Evolutionary conservation across 2,797 vertebrate species (phyloP).

Genomic region (Scolopax rusticola): DNA sequence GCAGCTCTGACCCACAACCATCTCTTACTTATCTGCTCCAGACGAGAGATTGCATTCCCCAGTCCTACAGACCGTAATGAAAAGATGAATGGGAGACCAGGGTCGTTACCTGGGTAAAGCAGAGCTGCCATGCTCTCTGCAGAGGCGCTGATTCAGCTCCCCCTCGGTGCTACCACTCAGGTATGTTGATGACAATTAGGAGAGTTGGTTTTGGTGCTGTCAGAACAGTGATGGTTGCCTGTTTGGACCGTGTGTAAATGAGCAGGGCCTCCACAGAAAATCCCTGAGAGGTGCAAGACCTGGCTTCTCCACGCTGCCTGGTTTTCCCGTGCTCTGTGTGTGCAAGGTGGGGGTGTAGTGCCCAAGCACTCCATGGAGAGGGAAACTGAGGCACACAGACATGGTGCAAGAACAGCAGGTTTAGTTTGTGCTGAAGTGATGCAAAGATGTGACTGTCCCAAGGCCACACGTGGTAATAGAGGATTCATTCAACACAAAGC

Average conservation of each 20-base stretch:
- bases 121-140: neutral
- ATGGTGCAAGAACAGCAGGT: neutral
- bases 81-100: neutral
- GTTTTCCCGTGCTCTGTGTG: neutral
- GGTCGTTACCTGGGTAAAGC: neutral
- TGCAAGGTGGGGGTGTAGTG: neutral
- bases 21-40: neutral
- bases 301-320: neutral
- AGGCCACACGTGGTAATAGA: neutral
- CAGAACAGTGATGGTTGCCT: neutral
- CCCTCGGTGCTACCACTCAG: neutral
- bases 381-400: neutral
- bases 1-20: slow-evolving; percentile 34
- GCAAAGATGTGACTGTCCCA: neutral
- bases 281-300: neutral
- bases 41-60: neutral
- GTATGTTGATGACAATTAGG: neutral
- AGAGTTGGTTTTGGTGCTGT: neutral
- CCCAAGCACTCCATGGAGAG: neutral
- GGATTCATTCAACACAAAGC: neutral
- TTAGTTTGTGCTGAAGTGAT: neutral
- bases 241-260: neutral
- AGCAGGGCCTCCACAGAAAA: neutral
- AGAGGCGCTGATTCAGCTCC: neutral
- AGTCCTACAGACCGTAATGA: neutral